Evolutionary conservation across 2,797 vertebrate species (phyloP).

Genomic region (Sebastes paucispinis): DNA sequence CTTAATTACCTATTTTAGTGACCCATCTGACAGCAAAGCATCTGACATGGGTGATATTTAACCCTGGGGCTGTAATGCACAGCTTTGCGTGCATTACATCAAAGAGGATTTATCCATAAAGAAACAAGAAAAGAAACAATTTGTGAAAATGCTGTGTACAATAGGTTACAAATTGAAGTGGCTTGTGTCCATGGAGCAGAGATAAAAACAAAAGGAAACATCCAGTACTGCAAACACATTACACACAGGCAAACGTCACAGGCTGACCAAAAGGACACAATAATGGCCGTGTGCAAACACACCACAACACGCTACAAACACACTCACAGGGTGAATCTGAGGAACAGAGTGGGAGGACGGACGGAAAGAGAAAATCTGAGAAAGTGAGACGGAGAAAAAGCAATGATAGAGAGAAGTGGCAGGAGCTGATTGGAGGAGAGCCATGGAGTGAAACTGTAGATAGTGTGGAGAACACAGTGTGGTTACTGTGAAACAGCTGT

Average conservation of each 20-base stretch:
- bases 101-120: background rate
- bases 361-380: slow-evolving; percentile 2
- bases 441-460: slow-evolving; percentile 55
- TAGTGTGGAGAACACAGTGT: slow-evolving; percentile 49
- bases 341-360: background rate
- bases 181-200: background rate
- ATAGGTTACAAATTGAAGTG: background rate
- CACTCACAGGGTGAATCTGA: background rate
- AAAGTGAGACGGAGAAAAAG: slow-evolving; percentile 6
- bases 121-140: background rate
- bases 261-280: slow-evolving; percentile 1
- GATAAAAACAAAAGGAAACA: slow-evolving; percentile 11
- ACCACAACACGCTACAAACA: background rate
- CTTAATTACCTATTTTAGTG: background rate
- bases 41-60: background rate
- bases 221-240: background rate
- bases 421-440: slow-evolving; percentile 29
- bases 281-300: background rate
- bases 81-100: background rate
- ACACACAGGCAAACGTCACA: background rate
- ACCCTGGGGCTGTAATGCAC: background rate
- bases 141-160: background rate
- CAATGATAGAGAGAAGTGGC: slow-evolving; percentile 21
- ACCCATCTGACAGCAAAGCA: background rate
- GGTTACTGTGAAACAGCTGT: slow-evolving; percentile 59